Percentiles rank a stretch among this genome's conserved stretches.
These are phyloP conservation scores for Sinocyclocheilus anophthalmus DNA, from an alignment of 2,113 vertebrate species.

Conservation along the genomic window DNA sequence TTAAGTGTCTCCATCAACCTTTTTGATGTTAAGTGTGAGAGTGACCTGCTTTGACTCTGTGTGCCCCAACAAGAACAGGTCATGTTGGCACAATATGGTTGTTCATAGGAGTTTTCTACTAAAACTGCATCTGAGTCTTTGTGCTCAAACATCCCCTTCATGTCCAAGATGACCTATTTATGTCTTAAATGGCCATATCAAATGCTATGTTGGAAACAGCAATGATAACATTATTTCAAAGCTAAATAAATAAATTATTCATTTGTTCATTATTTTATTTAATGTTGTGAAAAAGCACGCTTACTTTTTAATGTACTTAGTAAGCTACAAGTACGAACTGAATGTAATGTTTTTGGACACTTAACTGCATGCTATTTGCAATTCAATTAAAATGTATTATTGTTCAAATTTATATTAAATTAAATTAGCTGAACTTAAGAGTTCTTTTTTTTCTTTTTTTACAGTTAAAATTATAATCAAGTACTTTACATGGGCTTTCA, in stretches of 20 bases:
- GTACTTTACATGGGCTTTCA: too few relatives aligned
- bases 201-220: neutral
- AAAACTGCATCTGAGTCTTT: slow-evolving; percentile 23
- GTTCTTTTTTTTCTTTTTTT: too few relatives aligned
- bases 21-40: slow-evolving; percentile 16
- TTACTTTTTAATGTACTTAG: too few relatives aligned
- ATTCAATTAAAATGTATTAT: too few relatives aligned
- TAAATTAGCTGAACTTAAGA: too few relatives aligned
- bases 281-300: neutral
- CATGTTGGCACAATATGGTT: neutral
- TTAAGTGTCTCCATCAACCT: slow-evolving; percentile 21
- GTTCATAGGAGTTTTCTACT: neutral
- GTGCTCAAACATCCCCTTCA: neutral
- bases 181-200: neutral
- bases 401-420: too few relatives aligned
- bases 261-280: neutral
- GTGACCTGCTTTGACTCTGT: slow-evolving; percentile 22
- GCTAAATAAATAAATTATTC: neutral
- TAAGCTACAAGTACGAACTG: too few relatives aligned
- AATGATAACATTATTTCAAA: neutral
- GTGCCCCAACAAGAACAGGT: neutral
- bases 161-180: neutral
- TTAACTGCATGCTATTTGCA: too few relatives aligned
- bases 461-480: too few relatives aligned
- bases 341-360: too few relatives aligned